Base-by-base conservation (phyloP, 2,113 vertebrate species). In the Cynocephalus volans region DNA sequence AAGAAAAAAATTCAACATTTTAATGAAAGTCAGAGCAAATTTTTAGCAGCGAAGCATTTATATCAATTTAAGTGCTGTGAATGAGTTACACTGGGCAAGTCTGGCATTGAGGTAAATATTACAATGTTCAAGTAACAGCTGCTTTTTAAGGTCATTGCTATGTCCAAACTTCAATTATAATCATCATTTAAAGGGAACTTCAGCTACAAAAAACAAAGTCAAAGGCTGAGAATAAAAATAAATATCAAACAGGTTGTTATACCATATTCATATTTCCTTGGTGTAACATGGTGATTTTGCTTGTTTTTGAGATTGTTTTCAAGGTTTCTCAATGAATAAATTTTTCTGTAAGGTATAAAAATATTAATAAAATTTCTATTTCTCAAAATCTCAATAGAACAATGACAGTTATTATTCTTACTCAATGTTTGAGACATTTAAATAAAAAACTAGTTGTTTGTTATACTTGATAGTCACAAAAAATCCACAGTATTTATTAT, bases 21-120 rank as follows among this genome's bases (percentile, higher is more conserved):
- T 98, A 98, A 98, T 98, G 97, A 97, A 98, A 98, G 95, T 98
- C 99, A 99, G 98, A 97, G 98, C 98, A 75, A 99, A 99, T 99
- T 98, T 97, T 98, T 97, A 98, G 98, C 97, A 98, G 98, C 95
- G 98, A 98, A 98, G 97, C 97, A 0, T 98, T 98, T 98, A 98
- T 58, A 98, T 97, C 93, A 97, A 90, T 97, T 98, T 98, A 95
- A 98, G 80, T 81, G 95, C 89, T 97, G 84, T 90, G 93, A 98
- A 98, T 95, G 96, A 98, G 92, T 50, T 97, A 93, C 45, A 50
- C 48, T 98, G 91, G 96, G 36, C 14, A 98, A 67, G 75, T 97
- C 62, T 97, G 76, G 88, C 73, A 87, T 69, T 97, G 93, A 96
- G 23, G 54, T 88, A 96, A 96, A 83, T 54, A 80, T 12, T 77